Evolutionary conservation across 2,113 vertebrate species (phyloP).

Genomic region (Fulmarus glacialis): DNA sequence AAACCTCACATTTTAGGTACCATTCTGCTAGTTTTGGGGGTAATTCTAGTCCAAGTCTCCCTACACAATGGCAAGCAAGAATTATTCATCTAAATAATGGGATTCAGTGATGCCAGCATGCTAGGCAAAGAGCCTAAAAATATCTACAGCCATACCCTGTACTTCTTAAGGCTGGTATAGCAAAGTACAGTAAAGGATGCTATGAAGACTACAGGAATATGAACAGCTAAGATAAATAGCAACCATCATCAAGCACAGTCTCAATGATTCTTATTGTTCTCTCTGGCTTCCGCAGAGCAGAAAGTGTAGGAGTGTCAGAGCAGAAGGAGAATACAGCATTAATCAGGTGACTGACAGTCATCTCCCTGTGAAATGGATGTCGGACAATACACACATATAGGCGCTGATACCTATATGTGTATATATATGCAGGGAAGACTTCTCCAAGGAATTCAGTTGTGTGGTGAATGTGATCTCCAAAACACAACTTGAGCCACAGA

Average conservation of each 20-base stretch:
- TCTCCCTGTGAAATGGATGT: background rate
- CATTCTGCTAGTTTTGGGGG: background rate
- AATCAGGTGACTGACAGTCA: background rate
- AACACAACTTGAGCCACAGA: background rate
- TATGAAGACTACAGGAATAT: background rate
- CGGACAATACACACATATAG: background rate
- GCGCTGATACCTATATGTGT: rapidly evolving
- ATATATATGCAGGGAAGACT: background rate
- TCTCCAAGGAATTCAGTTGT: background rate
- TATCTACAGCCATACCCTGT: background rate
- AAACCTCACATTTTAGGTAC: background rate
- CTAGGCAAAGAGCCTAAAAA: background rate
- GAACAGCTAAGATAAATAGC: background rate
- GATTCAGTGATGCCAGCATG: background rate
- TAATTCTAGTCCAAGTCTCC: background rate
- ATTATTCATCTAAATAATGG: background rate
- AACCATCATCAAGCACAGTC: background rate
- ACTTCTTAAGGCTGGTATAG: background rate
- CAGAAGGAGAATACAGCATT: background rate
- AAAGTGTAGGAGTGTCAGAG: background rate
- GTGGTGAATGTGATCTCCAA: background rate
- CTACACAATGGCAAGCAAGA: background rate
- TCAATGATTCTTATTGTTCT: background rate
- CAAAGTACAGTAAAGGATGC: background rate
- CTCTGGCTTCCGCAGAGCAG: background rate